These are phyloP conservation scores for Allacma fusca DNA, from an alignment of 2,888 invertebrate genomes.

Conservation along the genomic window DNA sequence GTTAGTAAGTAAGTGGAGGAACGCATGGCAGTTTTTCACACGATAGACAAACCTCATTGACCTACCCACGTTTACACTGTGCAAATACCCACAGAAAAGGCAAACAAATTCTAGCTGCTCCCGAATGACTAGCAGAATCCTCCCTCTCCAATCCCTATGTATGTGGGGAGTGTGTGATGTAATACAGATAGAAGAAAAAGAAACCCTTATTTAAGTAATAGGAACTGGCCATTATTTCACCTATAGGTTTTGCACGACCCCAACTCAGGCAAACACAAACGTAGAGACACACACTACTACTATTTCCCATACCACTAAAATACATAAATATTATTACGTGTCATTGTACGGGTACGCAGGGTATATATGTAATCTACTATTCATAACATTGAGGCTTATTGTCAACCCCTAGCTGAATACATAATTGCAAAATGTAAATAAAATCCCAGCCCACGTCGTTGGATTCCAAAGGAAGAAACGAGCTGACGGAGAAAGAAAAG, in stretches of 20 bases:
- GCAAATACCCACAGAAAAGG: background rate
- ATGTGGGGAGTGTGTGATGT: background rate
- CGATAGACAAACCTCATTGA: background rate
- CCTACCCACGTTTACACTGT: slow-evolving; percentile 3
- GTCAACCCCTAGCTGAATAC: background rate
- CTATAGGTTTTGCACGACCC: no score
- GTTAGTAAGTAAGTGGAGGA: background rate
- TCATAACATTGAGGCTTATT: no score
- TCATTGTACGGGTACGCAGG: no score
- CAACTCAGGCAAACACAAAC: no score
- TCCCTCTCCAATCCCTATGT: background rate
- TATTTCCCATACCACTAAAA: no score
- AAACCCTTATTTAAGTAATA: no score
- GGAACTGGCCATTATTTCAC: no score
- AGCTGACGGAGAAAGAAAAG: background rate
- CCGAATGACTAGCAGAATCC: slow-evolving; percentile 1
- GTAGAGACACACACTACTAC: no score
- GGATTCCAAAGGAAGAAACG: background rate
- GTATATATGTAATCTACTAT: no score
- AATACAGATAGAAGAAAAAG: background rate
- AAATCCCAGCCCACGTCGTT: background rate
- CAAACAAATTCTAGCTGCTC: slow-evolving; percentile 2
- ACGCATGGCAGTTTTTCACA: background rate
- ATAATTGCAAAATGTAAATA: slow-evolving; percentile 10
- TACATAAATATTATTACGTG: no score